Base-by-base conservation (phyloP, 2,113 vertebrate species). In the Pelecanus crispus region DNA sequence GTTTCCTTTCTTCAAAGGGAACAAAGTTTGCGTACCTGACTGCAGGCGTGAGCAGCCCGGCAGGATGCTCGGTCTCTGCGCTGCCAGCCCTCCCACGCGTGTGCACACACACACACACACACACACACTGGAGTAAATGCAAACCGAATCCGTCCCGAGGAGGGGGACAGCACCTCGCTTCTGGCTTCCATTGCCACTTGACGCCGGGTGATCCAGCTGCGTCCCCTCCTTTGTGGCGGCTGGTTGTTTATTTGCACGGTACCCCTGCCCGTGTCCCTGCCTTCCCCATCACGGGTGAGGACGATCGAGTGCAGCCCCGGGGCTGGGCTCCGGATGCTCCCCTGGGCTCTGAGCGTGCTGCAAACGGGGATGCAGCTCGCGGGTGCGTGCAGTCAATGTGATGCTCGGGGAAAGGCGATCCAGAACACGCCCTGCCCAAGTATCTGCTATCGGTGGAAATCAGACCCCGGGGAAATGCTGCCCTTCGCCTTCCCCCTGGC, bases 1-100 rank as follows among this genome's bases (percentile, higher is more conserved):
- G n/a, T 96, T 97, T 67, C 66, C 85, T 96, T 92, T 56, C 95
- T 81, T 95, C 93, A 29, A 63, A 86, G 58, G 56, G 55, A 73
- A 89, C 92, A 97, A 97, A 96, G 90, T 98, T 97, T 65, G 63
- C 70, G 25, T 52, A 79, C 80, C 93, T 36, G 88, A 31, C 47
- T 0, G 31, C 38, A 12, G 86, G 75, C 20, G 14, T 12, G 74
- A 81, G 79, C 63, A 47, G 50, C 72, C 28, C 17, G 3, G 21
- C 17, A 11, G 65, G 44, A 47, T 47, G 36, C 61, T 81, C 6
- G 7, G 45, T 32, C 85, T 86, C 89, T 7, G 78, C 6, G 9
- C 81, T 40, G 68, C 58, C 38, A 22, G 47, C 71, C 8, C 86
- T 74, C 97, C 97, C 84, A 62, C 55, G 53, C 72, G 11, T 26